These are phyloP conservation scores for Dryas iulia DNA, from an alignment of 1,140 invertebrate genomes.

Conservation along the genomic window DNA sequence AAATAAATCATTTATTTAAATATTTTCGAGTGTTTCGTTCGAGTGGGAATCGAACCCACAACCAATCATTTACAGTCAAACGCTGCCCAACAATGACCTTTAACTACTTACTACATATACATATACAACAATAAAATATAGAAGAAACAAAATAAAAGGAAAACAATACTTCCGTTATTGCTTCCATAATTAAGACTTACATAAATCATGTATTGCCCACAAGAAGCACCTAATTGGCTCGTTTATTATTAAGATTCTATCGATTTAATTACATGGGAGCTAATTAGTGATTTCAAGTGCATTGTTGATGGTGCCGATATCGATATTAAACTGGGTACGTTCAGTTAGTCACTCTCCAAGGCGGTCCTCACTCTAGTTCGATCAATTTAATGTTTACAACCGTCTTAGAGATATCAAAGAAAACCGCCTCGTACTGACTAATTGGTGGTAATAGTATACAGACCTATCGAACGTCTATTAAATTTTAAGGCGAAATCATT, in stretches of 20 bases:
- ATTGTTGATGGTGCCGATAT: conserved; percentile 16
- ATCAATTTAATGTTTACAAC: conserved; percentile 72
- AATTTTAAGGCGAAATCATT: conserved; percentile 42
- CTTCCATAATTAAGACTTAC: conserved; percentile 20
- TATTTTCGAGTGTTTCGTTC: no score
- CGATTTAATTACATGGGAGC: conserved; percentile 27
- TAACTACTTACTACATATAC: no score
- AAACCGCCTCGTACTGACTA: conserved; percentile 54
- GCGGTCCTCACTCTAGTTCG: conserved; percentile 55
- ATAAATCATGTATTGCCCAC: conserved; percentile 18
- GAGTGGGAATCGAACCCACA: no score
- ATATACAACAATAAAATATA: no score
- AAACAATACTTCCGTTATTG: conserved; percentile 12
- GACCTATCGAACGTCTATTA: conserved; percentile 39
- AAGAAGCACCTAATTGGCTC: conserved; percentile 31
- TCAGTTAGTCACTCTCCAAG: conserved; percentile 25
- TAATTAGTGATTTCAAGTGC: conserved; percentile 30
- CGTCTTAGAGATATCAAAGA: conserved; percentile 60
- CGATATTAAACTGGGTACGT: conserved; percentile 12
- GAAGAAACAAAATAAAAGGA: conserved; percentile 6
- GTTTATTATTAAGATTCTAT: conserved; percentile 39
- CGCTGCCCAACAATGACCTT: no score
- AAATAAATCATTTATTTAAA: no score
- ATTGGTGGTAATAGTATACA: conserved; percentile 68
- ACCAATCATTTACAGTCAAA: no score